A percentile compares a stretch with the other conserved stretches of the same genome.
These are phyloP conservation scores for Galerucella pusilla DNA, from an alignment of 2,888 invertebrate species.

Conservation along the genomic window DNA sequence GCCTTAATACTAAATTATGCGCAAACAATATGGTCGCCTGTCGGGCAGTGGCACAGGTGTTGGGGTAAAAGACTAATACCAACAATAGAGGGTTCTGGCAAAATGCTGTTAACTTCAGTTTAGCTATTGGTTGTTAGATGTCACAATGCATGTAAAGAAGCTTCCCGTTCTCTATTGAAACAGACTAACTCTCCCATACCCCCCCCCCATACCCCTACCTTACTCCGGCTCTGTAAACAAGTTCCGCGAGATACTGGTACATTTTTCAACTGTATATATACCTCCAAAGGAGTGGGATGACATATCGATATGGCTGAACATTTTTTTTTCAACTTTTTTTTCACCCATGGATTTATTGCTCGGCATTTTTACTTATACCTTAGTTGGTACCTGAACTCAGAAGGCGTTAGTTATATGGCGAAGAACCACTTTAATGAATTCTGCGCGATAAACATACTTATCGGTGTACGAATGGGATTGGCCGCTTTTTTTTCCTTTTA, in stretches of 20 bases:
- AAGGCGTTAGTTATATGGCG: slow-evolving; percentile 43
- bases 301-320: slow-evolving; percentile 36
- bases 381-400: slow-evolving; percentile 45
- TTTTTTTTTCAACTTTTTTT: slow-evolving; percentile 33
- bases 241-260: slow-evolving; percentile 29
- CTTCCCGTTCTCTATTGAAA: too few species aligned
- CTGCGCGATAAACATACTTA: slow-evolving; percentile 36
- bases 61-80: too few species aligned
- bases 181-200: neutral
- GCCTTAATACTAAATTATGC: too few species aligned
- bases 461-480: slow-evolving; percentile 29
- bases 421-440: slow-evolving; percentile 39
- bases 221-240: slow-evolving; percentile 29
- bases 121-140: too few species aligned
- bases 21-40: too few species aligned
- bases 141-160: too few species aligned
- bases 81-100: too few species aligned
- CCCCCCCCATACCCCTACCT: too few species aligned
- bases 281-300: slow-evolving; percentile 39
- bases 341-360: slow-evolving; percentile 41
- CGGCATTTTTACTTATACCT: slow-evolving; percentile 45
- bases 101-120: too few species aligned
- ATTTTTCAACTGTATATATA: slow-evolving; percentile 36
- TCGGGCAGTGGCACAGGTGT: too few species aligned
- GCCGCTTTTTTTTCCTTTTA: slow-evolving; percentile 14